These are phyloP conservation scores for Laothoe populi DNA, from an alignment of 2,888 invertebrate species.

Conservation along the genomic window DNA sequence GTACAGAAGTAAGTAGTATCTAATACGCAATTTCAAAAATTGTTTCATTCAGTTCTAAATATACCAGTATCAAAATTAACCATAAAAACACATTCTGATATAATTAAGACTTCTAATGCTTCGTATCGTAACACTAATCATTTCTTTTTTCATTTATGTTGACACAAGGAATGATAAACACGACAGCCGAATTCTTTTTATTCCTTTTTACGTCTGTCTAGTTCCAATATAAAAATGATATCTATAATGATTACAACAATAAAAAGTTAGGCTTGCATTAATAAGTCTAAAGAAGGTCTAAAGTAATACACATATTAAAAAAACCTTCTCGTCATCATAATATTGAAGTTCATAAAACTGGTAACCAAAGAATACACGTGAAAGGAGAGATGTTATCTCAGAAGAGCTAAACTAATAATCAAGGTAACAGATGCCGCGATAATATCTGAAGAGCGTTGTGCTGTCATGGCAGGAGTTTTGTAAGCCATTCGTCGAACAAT, in stretches of 20 bases:
- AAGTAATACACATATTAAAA: too few relatives aligned
- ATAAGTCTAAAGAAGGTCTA: too few relatives aligned
- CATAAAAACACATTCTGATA: too few relatives aligned
- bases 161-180: background rate
- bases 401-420: constrained; percentile 3
- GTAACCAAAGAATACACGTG: background rate
- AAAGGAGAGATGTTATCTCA: constrained; percentile 15
- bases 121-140: background rate
- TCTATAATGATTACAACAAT: background rate
- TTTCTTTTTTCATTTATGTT: background rate
- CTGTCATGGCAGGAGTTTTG: constrained; percentile 1
- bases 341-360: background rate
- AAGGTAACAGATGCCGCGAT: constrained; percentile 7
- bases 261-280: background rate
- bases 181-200: background rate
- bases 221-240: background rate
- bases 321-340: background rate
- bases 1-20: too few relatives aligned
- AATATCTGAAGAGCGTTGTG: background rate
- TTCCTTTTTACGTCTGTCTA: background rate
- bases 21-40: background rate
- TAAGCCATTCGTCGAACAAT: constrained; percentile 11
- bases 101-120: background rate
- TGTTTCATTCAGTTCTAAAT: too few relatives aligned
- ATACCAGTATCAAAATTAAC: too few relatives aligned